Base-by-base conservation (phyloP, 2,888 invertebrate species). In the Lepidocyrtoides sp. region DNA sequence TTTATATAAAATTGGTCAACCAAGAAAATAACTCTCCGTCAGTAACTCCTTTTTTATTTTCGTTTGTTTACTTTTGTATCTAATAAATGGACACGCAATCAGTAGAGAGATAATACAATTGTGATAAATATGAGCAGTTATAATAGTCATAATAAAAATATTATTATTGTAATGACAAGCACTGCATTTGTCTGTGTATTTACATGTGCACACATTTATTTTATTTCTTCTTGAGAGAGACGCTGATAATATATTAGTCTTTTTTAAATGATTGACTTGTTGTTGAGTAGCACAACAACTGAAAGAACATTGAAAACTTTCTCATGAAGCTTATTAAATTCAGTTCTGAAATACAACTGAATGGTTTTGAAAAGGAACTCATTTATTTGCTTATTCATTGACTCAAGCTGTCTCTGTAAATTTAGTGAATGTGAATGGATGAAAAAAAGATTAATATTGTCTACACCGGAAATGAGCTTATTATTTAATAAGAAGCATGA, bases 391-490 rank as follows among this genome's bases (percentile, higher is more conserved):
- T 63, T 36, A 69, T 17, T 36, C 7, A 69, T 14, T 41, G 60
- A 10, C 63, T 54, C 23, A 36, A 51, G 23, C 2, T 44, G 20
- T n/a, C n/a, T n/a, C n/a, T n/a, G n/a, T n/a, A n/a, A n/a, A n/a
- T n/a, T 5, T 32, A n/a, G 32, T 10, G 2, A 54, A 32, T 41
- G 26, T 75, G 12, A 26, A 75, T 75, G n/a, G n/a, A 10, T 14
- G 14, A 26, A n/a, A 75, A 26, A 63, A 36, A 69, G 63, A 75
- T 48, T 48, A 75, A 26, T 44, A 3, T 84, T 84, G 69, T 54
- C 69, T 54, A 36, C 72, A 84, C 84, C 84, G 84, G 84, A 84
- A 84, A 84, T 69, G 32, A 26, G 48, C 2, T 57, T 57, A 63
- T 57, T 77, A 77, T 12, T 63, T 79, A 57, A 81, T 60, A 54